Conservation (phyloP, 2,797 vertebrate species). For the Staurois parvus region DNA sequence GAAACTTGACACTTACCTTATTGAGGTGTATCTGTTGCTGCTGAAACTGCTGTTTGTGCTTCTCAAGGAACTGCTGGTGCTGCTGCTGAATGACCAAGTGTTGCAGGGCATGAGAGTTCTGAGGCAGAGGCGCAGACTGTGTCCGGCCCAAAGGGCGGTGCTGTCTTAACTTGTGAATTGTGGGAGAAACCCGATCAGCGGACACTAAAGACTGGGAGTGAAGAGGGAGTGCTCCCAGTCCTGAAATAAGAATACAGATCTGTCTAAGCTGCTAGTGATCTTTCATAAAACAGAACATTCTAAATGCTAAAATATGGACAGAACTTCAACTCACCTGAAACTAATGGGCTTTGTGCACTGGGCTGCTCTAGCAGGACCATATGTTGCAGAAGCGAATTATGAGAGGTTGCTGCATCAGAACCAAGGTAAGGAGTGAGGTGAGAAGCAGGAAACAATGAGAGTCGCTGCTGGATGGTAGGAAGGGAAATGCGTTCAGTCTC, state of each 20-base stretch:
- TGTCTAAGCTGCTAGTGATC: neutral
- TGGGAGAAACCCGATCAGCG: slow-evolving; percentile 81
- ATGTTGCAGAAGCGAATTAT: slow-evolving; percentile 92
- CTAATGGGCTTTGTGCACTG: slow-evolving; percentile 82
- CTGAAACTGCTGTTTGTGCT: slow-evolving; percentile 98
- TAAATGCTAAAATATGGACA: neutral
- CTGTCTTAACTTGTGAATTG: slow-evolving; percentile 92
- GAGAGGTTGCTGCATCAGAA: slow-evolving; percentile 79
- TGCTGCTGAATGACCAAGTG: slow-evolving; percentile 98
- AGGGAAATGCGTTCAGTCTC: slow-evolving; percentile 87
- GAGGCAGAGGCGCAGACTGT: slow-evolving; percentile 95
- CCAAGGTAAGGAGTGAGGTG: slow-evolving; percentile 93
- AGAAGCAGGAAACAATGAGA: slow-evolving; percentile 87
- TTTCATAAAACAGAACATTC: neutral
- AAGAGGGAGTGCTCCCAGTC: slow-evolving; percentile 84
- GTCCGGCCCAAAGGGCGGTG: slow-evolving; percentile 95
- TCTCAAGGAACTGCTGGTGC: slow-evolving; percentile 99
- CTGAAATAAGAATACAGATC: slow-evolving; percentile 78
- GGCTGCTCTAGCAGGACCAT: slow-evolving; percentile 93
- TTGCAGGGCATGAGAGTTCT: slow-evolving; percentile 94
- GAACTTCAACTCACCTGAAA: slow-evolving; percentile 81
- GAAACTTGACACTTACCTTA: slow-evolving; percentile 81
- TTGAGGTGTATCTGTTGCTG: slow-evolving; percentile 94
- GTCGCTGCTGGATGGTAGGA: slow-evolving; percentile 85
- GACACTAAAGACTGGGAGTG: slow-evolving; percentile 80